Percentiles rank a stretch among this genome's conserved stretches.
Conservation (phyloP, 2,113 vertebrate species). For the Rattus rattus region DNA sequence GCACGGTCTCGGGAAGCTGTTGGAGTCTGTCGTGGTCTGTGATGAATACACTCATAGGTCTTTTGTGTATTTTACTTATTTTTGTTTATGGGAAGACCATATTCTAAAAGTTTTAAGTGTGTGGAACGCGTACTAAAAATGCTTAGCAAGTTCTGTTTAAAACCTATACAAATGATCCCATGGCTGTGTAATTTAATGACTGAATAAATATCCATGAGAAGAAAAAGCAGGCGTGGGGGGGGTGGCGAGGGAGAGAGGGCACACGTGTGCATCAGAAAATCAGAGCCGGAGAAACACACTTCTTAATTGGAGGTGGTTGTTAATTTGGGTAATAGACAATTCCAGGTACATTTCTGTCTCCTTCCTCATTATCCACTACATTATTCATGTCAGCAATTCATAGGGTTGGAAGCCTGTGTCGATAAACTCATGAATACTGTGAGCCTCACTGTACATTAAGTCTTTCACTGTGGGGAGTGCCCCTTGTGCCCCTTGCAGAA, state of each 20-base stretch:
- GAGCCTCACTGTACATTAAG: not conserved
- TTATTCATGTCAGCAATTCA: not conserved
- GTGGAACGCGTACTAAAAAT: not conserved
- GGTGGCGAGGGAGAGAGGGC: no score
- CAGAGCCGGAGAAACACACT: not conserved
- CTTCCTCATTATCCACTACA: not conserved
- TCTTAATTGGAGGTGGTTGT: not conserved
- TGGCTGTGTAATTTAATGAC: not conserved
- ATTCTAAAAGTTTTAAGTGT: not conserved
- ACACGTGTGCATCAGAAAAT: no score
- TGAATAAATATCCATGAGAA: not conserved
- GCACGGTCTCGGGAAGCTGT: not conserved
- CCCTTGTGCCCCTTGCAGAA: fast-evolving
- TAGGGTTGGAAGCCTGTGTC: not conserved
- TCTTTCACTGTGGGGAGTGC: not conserved
- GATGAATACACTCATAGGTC: no score
- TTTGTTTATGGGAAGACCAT: not conserved
- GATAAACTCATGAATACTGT: not conserved
- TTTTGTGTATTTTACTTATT: not conserved
- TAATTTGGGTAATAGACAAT: not conserved
- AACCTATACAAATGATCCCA: not conserved
- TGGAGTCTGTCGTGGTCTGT: not conserved
- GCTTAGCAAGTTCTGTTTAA: not conserved
- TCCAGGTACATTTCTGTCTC: not conserved
- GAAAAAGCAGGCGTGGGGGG: not conserved